A percentile compares a stretch with the other conserved stretches of the same genome.
These are phyloP conservation scores for Octopus bimaculoides DNA, from an alignment of 1,140 invertebrate species.

Conservation along the genomic window DNA sequence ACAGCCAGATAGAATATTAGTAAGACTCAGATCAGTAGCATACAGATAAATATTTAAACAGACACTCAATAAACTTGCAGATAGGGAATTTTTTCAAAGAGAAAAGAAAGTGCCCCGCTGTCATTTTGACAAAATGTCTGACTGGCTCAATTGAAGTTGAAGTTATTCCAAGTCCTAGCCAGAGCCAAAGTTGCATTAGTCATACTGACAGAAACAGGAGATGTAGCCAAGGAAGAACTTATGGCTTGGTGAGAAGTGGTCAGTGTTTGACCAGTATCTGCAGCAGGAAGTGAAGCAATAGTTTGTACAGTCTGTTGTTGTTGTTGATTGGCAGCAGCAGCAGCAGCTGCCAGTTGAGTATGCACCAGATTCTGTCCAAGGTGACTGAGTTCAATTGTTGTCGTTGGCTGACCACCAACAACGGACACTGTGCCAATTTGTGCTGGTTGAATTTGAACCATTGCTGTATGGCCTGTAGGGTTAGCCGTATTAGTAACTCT, in stretches of 20 bases:
- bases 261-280: conserved; percentile 11
- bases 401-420: conserved; percentile 24
- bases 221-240: background rate
- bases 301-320: conserved; percentile 19
- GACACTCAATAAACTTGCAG: too few species aligned
- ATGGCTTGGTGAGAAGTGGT: conserved; percentile 17
- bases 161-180: background rate
- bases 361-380: conserved; percentile 50
- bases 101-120: too few species aligned
- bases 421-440: conserved; percentile 20
- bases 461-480: conserved; percentile 28
- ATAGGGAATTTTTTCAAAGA: too few species aligned
- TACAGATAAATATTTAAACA: too few species aligned
- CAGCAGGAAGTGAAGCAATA: background rate
- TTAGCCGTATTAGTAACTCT: conserved; percentile 23
- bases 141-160: background rate
- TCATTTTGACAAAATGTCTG: too few species aligned
- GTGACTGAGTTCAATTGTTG: conserved; percentile 53
- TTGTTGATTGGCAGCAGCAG: background rate
- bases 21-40: too few species aligned
- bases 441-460: conserved; percentile 40
- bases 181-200: background rate
- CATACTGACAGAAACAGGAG: background rate
- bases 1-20: too few species aligned
- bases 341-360: conserved; percentile 28